Percentiles rank a stretch among this genome's conserved stretches.
Evolutionary conservation across 2,888 invertebrate genomes (phyloP).

Genomic region (Teleiodes luculella): DNA sequence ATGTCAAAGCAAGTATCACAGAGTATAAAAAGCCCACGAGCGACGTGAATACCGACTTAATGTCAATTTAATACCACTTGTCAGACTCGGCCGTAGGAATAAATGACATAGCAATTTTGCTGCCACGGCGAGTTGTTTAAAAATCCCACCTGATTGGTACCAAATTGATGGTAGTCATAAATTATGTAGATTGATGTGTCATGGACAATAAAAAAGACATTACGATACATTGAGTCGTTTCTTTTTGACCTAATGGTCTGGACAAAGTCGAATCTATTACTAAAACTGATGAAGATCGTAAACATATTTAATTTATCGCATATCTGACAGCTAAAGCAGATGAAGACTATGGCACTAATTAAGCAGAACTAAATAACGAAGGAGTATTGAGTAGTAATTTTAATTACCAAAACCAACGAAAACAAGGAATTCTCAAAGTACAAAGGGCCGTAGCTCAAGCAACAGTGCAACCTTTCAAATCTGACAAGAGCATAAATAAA

Average conservation of each 20-base stretch:
- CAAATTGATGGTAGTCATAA: not conserved
- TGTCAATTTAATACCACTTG: slow-evolving; percentile 23
- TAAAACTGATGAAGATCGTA: not conserved
- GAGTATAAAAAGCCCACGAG: slow-evolving; percentile 1
- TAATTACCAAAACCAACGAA: not conserved
- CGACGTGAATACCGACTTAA: slow-evolving; percentile 18
- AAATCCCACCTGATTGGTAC: slow-evolving; percentile 4
- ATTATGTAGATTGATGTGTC: slow-evolving; percentile 6
- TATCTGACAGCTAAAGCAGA: not conserved
- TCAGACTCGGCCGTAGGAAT: slow-evolving; percentile 14
- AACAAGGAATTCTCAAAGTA: slow-evolving; percentile 7
- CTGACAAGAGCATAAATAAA: slow-evolving; percentile 73
- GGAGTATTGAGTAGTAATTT: not conserved
- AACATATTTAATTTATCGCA: not conserved
- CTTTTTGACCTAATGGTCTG: not conserved
- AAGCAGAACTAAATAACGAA: not conserved
- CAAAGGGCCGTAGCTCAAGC: slow-evolving; percentile 31
- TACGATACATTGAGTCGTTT: not conserved
- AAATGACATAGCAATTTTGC: slow-evolving; percentile 16
- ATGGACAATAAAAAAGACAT: slow-evolving; percentile 5
- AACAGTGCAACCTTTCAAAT: slow-evolving; percentile 62
- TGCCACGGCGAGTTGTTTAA: slow-evolving; percentile 9
- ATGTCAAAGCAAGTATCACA: not conserved
- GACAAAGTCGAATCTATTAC: not conserved
- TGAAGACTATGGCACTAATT: not conserved